A percentile compares a stretch with the other conserved stretches of the same genome.
phyloP scores from a whole-genome alignment of 2,797 vertebrate species.

The Acipenser oxyrinchus region DNA sequence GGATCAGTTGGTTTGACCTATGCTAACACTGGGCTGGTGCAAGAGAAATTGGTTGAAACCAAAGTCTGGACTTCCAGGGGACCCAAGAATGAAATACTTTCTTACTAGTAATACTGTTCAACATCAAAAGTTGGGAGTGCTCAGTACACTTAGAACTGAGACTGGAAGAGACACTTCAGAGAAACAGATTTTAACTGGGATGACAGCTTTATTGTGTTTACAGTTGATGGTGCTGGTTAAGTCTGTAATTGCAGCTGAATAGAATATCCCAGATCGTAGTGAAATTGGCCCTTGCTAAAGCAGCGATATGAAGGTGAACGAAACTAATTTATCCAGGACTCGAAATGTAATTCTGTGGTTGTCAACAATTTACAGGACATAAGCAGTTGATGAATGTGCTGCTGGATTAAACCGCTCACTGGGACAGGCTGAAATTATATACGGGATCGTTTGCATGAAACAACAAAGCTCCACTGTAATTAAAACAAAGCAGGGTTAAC shows the following conservation, averaged over 20 bases:
- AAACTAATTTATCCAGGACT: constrained; percentile 64
- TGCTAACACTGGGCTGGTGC: too few species aligned
- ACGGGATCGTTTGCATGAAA: constrained; percentile 69
- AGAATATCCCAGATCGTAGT: constrained; percentile 9
- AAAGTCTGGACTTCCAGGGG: too few species aligned
- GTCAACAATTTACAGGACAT: constrained; percentile 78
- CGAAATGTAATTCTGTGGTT: constrained; percentile 71
- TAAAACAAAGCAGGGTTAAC: constrained; percentile 83
- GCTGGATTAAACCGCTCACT: constrained; percentile 67
- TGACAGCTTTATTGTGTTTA: too few species aligned
- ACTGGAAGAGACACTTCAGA: too few species aligned
- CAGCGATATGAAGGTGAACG: constrained; percentile 31
- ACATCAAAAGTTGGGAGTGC: too few species aligned
- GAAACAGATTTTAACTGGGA: too few species aligned
- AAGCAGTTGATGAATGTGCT: constrained; percentile 76
- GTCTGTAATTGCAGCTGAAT: neutral
- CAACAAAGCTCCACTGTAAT: constrained; percentile 77
- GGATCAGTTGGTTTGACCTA: too few species aligned
- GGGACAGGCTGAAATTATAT: constrained; percentile 70
- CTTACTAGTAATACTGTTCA: too few species aligned
- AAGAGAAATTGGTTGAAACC: too few species aligned
- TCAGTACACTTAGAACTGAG: too few species aligned
- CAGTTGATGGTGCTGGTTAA: neutral
- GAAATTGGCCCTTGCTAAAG: constrained; percentile 2
- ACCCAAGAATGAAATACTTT: too few species aligned